Base-by-base conservation (phyloP, 2,888 invertebrate species). In the Calliopum simillimum region DNA sequence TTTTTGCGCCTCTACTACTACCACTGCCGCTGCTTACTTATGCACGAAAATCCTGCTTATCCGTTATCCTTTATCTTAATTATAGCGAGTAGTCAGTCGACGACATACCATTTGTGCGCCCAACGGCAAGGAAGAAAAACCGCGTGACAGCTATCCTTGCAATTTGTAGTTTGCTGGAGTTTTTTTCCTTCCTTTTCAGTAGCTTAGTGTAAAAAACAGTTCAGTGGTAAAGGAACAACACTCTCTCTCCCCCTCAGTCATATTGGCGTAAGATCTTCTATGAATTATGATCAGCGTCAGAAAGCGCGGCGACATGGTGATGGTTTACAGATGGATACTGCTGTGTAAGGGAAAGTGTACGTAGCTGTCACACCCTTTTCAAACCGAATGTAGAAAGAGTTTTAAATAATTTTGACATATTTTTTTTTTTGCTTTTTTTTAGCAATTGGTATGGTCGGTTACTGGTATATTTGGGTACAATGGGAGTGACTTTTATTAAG, bases 41-140 rank as follows among this genome's bases (percentile, higher is more conserved):
- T 67, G 71, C 56, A 75, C 78, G 82, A 77, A 82, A 82, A 83
- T 83, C 83, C 82, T 80, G 78, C 82, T 82, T 82, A 80, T 75
- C 80, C 80, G 78, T 81, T 81, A 81, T 82, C 82, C 83, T 82
- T 83, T 82, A 83, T 83, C 83, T 83, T 83, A 83, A 83, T 83
- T 83, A 83, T 79, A 79, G 82, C 79, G 77, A 77, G 79, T 75
- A 73, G 71, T 68, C 71, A n/a, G 67, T 8, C 62, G 58, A 4
- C 21, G 55, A 23, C 55, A 61, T 44, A 46, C 41, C 33, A 56
- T 56, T 56, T 56, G 56, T 14, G 21, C 62, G 12, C 16, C 16
- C 51, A 63, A 43, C 56, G 55, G 16, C 1, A 41, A 8, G 13
- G 19, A 51, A 12, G 46, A 19, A 44, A 65, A 44, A 44, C 25